These are phyloP conservation scores for Bovichtus diacanthus DNA, from an alignment of 2,797 vertebrate species.

Conservation along the genomic window DNA sequence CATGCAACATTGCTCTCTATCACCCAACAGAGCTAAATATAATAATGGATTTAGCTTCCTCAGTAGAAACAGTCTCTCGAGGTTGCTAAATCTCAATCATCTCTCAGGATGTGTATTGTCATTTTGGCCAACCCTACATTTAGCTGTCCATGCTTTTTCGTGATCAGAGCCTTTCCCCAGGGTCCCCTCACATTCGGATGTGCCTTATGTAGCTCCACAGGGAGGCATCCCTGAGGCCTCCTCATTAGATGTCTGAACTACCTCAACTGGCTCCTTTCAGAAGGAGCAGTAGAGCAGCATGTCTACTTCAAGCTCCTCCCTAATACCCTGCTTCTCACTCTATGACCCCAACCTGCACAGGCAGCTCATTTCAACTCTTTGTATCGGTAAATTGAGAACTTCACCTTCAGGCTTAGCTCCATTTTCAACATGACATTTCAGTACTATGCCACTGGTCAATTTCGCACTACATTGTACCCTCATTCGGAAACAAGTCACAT, in stretches of 20 bases:
- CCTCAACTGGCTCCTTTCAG: constrained; percentile 33
- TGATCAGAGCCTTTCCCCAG: constrained; percentile 33
- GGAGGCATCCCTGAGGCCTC: constrained; percentile 35
- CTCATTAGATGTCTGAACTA: constrained; percentile 59
- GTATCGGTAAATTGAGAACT: constrained; percentile 57
- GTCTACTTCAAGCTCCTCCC: constrained; percentile 24
- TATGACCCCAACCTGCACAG: constrained; percentile 25
- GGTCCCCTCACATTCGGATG: constrained; percentile 31
- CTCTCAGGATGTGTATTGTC: neutral
- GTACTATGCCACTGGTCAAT: constrained; percentile 41
- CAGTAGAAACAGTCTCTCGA: neutral
- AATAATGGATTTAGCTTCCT: neutral
- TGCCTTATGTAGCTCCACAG: constrained; percentile 31
- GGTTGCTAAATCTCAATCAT: neutral
- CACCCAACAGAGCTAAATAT: neutral
- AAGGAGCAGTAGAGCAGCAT: constrained; percentile 30
- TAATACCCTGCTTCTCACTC: constrained; percentile 27
- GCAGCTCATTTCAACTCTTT: constrained; percentile 51
- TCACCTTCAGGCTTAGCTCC: constrained; percentile 43
- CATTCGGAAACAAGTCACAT: constrained; percentile 33
- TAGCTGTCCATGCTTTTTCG: constrained; percentile 8
- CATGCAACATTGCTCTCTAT: neutral
- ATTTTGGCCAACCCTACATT: neutral
- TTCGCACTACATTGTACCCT: constrained; percentile 43
- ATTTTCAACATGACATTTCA: constrained; percentile 58